phyloP scores from a whole-genome alignment of 2,113 vertebrate species.

The Lucifuga dentata region DNA sequence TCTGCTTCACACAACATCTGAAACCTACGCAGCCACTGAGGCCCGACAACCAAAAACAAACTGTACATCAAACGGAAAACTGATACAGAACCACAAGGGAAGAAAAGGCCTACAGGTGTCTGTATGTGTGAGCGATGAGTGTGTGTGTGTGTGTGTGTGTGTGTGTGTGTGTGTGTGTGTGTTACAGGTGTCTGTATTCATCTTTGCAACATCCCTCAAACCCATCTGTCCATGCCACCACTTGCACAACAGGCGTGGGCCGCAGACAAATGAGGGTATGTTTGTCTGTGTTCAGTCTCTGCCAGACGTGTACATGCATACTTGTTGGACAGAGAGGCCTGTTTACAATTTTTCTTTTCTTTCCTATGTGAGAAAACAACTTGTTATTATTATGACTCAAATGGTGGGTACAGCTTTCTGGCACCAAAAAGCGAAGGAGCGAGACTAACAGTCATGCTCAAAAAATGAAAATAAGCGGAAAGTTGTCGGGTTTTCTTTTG shows the following conservation, averaged over 20 bases:
- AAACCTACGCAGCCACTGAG: constrained; percentile 23
- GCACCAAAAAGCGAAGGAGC: constrained; percentile 38
- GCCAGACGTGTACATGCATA: constrained; percentile 13
- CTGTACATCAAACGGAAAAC: constrained; percentile 62
- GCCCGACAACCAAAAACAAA: constrained; percentile 55
- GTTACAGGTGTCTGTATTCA: constrained; percentile 15
- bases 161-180: not conserved
- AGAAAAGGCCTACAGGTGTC: constrained; percentile 52
- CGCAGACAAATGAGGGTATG: constrained; percentile 53
- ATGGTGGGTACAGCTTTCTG: constrained; percentile 58
- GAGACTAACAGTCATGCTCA: constrained; percentile 37
- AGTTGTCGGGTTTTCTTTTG: constrained; percentile 38
- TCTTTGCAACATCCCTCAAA: constrained; percentile 8
- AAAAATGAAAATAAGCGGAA: constrained; percentile 64
- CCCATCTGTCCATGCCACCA: constrained; percentile 16
- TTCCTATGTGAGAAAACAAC: constrained; percentile 56
- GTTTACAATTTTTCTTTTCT: constrained; percentile 38
- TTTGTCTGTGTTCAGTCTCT: constrained; percentile 17
- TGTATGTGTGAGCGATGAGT: constrained; percentile 27
- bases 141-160: constrained; percentile 14
- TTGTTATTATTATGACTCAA: constrained; percentile 59
- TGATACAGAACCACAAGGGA: constrained; percentile 50
- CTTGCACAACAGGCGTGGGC: constrained; percentile 26
- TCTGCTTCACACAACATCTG: constrained; percentile 50
- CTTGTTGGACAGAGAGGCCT: constrained; percentile 15